These are phyloP conservation scores for Bursaphelenchus mucronatus DNA, from an alignment of 1,140 invertebrate species.

Conservation along the genomic window DNA sequence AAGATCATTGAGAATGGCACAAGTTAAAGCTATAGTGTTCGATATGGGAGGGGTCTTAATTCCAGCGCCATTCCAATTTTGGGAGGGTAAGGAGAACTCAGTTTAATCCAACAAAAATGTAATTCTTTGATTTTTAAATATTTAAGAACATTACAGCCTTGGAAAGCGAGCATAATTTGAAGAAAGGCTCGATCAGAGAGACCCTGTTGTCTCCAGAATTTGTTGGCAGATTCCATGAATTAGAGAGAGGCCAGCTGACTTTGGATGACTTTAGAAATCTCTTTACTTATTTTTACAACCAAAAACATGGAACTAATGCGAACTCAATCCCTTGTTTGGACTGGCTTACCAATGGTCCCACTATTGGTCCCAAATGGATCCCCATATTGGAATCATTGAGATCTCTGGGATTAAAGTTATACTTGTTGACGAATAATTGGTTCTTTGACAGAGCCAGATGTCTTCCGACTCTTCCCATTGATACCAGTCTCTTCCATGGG, in stretches of 20 bases:
- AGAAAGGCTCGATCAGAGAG: constrained; percentile 10
- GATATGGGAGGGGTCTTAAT: constrained; percentile 31
- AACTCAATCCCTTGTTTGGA: constrained; percentile 4
- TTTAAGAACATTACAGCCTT: constrained; percentile 7
- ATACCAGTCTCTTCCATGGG: constrained; percentile 60
- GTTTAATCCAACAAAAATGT: no score
- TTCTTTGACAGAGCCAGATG: constrained; percentile 45
- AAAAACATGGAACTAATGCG: constrained; percentile 3
- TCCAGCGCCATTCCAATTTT: constrained; percentile 23
- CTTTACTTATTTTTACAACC: constrained; percentile 34
- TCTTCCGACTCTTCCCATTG: constrained; percentile 44
- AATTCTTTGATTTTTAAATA: neutral
- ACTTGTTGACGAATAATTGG: constrained; percentile 64
- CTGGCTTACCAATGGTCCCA: constrained; percentile 11
- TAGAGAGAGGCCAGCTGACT: constrained; percentile 31
- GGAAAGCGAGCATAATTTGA: neutral
- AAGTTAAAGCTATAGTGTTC: constrained; percentile 27
- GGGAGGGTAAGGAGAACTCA: constrained; percentile 8
- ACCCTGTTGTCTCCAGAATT: constrained; percentile 27
- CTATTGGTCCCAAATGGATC: constrained; percentile 48
- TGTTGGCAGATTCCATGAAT: constrained; percentile 19
- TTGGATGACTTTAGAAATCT: constrained; percentile 32
- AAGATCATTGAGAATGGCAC: no score
- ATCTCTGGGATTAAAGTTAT: constrained; percentile 62
- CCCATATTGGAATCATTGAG: constrained; percentile 60